These are phyloP conservation scores for Synergus itoensis DNA, from an alignment of 2,888 invertebrate genomes.

Conservation along the genomic window DNA sequence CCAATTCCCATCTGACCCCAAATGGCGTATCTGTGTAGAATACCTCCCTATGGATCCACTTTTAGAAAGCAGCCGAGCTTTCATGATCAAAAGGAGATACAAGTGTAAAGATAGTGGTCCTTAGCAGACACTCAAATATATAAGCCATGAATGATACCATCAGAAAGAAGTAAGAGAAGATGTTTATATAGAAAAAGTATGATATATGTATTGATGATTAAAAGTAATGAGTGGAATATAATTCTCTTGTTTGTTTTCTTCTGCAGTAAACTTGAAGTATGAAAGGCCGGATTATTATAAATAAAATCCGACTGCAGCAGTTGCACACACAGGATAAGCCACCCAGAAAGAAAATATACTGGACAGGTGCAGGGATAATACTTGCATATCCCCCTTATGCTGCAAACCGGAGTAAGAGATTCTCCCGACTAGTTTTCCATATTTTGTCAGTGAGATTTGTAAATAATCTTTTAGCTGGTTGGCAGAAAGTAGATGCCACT, in stretches of 20 bases:
- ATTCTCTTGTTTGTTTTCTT: too few relatives aligned
- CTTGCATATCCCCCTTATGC: not conserved
- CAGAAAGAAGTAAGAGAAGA: not conserved
- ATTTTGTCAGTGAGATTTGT: conserved; percentile 20
- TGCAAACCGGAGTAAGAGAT: not conserved
- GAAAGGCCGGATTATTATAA: not conserved
- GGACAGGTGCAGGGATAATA: not conserved
- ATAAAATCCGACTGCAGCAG: not conserved
- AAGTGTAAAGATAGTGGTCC: conserved; percentile 1
- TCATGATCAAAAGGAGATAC: conserved; percentile 7
- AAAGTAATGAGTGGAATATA: too few relatives aligned
- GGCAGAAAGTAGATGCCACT: conserved; percentile 24
- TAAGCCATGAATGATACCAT: not conserved
- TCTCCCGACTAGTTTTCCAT: not conserved
- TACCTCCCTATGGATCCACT: conserved; percentile 52
- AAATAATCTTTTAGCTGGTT: conserved; percentile 28
- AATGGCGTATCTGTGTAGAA: conserved; percentile 71
- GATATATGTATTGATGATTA: not conserved
- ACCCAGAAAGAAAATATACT: not conserved
- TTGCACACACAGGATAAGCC: not conserved
- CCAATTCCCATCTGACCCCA: conserved; percentile 64
- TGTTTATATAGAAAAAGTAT: not conserved
- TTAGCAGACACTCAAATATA: not conserved
- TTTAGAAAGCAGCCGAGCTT: conserved; percentile 3
- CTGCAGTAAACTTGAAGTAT: not conserved